Evolutionary conservation across 2,888 invertebrate genomes (phyloP).

Genomic region (Pomacea canaliculata): DNA sequence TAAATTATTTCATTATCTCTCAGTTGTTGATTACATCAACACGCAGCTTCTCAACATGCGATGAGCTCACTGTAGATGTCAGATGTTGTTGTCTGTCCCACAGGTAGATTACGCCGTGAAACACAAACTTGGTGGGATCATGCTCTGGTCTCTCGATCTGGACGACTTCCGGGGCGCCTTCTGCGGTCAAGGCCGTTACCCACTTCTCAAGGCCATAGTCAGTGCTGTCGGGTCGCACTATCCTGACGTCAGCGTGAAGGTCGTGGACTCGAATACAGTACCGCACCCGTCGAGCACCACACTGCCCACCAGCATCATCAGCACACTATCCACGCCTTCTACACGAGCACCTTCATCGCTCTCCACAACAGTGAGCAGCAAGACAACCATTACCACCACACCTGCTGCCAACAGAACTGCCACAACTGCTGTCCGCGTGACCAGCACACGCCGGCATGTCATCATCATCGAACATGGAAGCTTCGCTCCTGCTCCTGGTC

Average conservation of each 20-base stretch:
- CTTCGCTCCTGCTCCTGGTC: no score
- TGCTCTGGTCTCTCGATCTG: slow-evolving; percentile 62
- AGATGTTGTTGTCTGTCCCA: slow-evolving; percentile 34
- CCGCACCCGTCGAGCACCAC: slow-evolving; percentile 7
- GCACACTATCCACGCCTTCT: background rate
- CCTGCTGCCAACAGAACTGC: no score
- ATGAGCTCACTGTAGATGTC: no score
- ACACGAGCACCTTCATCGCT: background rate
- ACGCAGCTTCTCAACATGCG: no score
- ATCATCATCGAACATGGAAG: no score
- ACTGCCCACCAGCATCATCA: background rate
- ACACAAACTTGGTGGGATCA: slow-evolving; percentile 74
- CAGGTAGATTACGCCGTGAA: slow-evolving; percentile 81
- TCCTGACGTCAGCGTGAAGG: slow-evolving; percentile 10
- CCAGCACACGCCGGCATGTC: no score
- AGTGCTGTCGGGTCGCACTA: slow-evolving; percentile 30
- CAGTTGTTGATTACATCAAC: no score
- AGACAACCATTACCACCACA: no score
- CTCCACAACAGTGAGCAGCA: slow-evolving; percentile 1
- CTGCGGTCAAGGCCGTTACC: slow-evolving; percentile 53
- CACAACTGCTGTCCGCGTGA: no score
- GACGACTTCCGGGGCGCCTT: slow-evolving; percentile 59
- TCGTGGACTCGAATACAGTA: background rate
- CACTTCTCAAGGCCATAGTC: slow-evolving; percentile 48
- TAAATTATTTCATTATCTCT: no score